Conservation (phyloP, 1,140 invertebrate genomes). For the Meloidogyne hapla region DNA sequence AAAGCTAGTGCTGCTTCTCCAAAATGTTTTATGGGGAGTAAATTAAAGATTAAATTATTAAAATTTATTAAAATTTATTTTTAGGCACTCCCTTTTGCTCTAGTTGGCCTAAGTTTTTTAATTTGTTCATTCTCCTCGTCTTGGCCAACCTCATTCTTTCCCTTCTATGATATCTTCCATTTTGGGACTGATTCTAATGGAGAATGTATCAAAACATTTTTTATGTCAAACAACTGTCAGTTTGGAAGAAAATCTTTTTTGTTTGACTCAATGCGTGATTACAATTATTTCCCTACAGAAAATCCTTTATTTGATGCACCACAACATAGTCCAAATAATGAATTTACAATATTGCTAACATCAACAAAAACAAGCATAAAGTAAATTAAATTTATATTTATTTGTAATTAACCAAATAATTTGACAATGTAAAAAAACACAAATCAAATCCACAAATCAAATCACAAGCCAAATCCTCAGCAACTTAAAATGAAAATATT, state of each 20-base stretch:
- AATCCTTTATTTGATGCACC: constrained; percentile 24
- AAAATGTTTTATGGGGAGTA: constrained; percentile 13
- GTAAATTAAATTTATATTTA: not conserved
- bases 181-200: not conserved
- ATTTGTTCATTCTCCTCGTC: constrained; percentile 4
- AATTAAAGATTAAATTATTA: not conserved
- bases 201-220: not conserved
- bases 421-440: no score
- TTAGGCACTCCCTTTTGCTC: constrained; percentile 8
- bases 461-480: no score
- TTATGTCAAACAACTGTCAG: not conserved
- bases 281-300: constrained; percentile 16
- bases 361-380: not conserved
- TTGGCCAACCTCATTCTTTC: constrained; percentile 15
- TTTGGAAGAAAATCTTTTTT: constrained; percentile 1
- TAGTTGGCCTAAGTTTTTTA: not conserved
- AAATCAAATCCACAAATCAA: no score
- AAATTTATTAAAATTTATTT: not conserved
- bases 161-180: constrained; percentile 11
- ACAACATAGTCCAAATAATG: not conserved
- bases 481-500: no score
- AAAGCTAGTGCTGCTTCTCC: constrained; percentile 17
- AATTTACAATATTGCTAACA: constrained; percentile 19
- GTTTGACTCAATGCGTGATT: not conserved
- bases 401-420: no score